Base-by-base conservation (phyloP, 2,888 invertebrate genomes). In the Harpalus rubripes region DNA sequence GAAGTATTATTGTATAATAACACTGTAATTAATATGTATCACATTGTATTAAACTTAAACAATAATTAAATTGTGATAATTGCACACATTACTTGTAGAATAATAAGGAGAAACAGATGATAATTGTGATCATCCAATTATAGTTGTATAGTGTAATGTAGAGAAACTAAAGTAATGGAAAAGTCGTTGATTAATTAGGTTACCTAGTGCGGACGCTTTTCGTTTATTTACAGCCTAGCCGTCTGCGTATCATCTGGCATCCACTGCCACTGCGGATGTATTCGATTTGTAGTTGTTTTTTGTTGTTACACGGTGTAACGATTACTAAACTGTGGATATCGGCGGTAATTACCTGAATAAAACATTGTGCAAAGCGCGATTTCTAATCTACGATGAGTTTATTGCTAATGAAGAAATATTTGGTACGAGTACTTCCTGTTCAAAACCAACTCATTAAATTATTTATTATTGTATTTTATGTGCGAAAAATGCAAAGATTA, bases 311-410 rank as follows among this genome's bases (percentile, higher is more conserved):
- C 68, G 68, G 39, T 68, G 68, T 74, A 41, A 74, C 16, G 72
- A 74, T 74, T 74, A 74, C 72, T 74, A 74, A 74, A 74, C 41
- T 16, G 52, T 74, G 72, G 72, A 44, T 74, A 74, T 74, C 44
- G 44, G 41, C 72, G 72, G 22, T 74, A 74, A 74, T 74, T 74
- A 74, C 72, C 16, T 16, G 44, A 7, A 44, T 74, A 41, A 41
- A 26, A 39, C 18, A 41, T 44, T 74, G 44, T 74, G 44, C 44
- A 74, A 74, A 74, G 22, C 41, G 72, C 72, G 44, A 74, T 74
- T 74, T 74, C 72, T 74, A 74, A 74, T 74, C 72, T 74, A 12
- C 22, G 18, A 74, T 74, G 44, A 18, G 12, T 44, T 74, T 74
- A 74, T 74, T 74, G 44, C 16, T 74, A 7, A 41, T 41, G 18